Evolutionary conservation across 2,888 invertebrate genomes (phyloP).

Genomic region (Furcula furcula): DNA sequence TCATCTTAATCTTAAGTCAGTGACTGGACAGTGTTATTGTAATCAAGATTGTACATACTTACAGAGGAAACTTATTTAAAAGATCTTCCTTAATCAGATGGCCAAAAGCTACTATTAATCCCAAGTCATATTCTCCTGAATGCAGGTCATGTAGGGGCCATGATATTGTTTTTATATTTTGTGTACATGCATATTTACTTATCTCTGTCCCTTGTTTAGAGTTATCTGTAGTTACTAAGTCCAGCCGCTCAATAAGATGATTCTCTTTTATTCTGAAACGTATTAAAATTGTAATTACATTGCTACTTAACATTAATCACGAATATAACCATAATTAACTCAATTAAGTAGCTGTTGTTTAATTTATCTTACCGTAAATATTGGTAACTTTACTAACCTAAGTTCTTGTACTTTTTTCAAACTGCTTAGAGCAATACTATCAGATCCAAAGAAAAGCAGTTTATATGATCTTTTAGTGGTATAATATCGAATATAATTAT

Average conservation of each 20-base stretch:
- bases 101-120: constrained; percentile 96
- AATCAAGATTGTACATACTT: too few species aligned
- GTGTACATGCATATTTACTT: constrained; percentile 84
- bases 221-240: constrained; percentile 87
- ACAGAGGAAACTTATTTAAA: constrained; percentile 91
- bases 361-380: neutral
- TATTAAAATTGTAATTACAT: too few species aligned
- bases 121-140: constrained; percentile 87
- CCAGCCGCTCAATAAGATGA: constrained; percentile 75
- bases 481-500: constrained; percentile 30
- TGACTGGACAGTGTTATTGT: too few species aligned
- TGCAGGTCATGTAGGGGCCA: constrained; percentile 84
- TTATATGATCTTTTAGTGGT: constrained; percentile 45
- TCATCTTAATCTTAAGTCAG: too few species aligned
- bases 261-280: constrained; percentile 75
- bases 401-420: constrained; percentile 85
- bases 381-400: constrained; percentile 68
- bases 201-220: constrained; percentile 83
- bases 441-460: constrained; percentile 91
- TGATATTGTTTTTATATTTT: constrained; percentile 81
- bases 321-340: neutral
- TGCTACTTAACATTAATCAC: neutral
- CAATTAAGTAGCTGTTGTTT: neutral
- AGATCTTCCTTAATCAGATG: constrained; percentile 90
- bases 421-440: constrained; percentile 90